Percentiles rank a stretch among this genome's conserved stretches.
phyloP scores from a whole-genome alignment of 2,113 vertebrate species.

The Calypte anna region DNA sequence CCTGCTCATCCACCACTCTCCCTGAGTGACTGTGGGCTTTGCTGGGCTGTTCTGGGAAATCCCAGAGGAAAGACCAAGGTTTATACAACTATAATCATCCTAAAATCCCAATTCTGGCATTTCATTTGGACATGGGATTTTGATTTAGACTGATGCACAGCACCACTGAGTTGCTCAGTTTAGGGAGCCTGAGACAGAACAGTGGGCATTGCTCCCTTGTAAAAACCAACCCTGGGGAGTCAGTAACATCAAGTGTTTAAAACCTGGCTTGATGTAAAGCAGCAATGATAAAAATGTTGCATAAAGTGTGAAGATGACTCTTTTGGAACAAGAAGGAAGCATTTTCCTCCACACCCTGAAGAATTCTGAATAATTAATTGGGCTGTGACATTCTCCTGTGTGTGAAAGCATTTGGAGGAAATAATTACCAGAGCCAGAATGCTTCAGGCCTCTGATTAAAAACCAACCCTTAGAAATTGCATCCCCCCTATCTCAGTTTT shows the following conservation, averaged over 20 bases:
- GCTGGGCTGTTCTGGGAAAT: not conserved
- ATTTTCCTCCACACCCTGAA: not conserved
- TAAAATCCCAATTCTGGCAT: not conserved
- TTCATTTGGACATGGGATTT: not conserved
- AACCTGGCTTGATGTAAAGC: not conserved
- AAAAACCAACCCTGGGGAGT: not conserved
- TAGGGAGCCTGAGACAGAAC: not conserved
- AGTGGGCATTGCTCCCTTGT: not conserved
- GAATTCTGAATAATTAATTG: not conserved
- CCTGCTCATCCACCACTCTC: fast-evolving
- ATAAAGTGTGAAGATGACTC: not conserved
- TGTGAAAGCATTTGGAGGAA: not conserved
- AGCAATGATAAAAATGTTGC: not conserved
- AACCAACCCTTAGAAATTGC: not conserved
- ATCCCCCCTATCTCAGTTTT: not conserved
- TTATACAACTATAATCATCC: not conserved
- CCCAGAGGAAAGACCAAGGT: not conserved
- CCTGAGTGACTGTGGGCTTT: fast-evolving
- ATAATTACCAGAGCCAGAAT: not conserved
- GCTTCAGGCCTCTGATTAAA: not conserved
- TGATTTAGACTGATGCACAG: not conserved
- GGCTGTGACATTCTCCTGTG: not conserved
- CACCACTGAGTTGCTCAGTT: not conserved
- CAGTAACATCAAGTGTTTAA: not conserved
- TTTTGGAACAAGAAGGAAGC: not conserved